These are phyloP conservation scores for Pheosia tremula DNA, from an alignment of 2,888 invertebrate species.

Conservation along the genomic window DNA sequence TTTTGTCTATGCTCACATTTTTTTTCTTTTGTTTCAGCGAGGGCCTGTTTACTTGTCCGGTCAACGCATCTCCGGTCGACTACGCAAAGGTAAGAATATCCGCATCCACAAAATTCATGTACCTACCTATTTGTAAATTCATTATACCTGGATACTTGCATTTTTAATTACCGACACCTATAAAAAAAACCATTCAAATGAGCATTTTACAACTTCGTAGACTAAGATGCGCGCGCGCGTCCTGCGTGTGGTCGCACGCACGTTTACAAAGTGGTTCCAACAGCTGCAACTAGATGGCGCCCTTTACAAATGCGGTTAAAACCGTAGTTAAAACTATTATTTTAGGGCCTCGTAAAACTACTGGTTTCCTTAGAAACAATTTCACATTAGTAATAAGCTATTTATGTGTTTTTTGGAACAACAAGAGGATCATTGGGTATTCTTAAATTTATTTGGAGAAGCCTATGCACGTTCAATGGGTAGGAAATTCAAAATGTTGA, in stretches of 20 bases:
- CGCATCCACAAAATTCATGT: not conserved
- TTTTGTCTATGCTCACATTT: too few species aligned
- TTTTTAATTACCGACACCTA: too few species aligned
- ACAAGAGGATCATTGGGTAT: not conserved
- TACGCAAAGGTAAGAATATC: slow-evolving; percentile 84
- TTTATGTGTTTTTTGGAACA: slow-evolving; percentile 26
- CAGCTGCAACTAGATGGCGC: slow-evolving; percentile 68
- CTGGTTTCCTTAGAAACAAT: slow-evolving; percentile 27
- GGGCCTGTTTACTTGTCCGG: slow-evolving; percentile 86
- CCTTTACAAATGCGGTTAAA: slow-evolving; percentile 42
- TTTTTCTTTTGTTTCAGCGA: slow-evolving; percentile 79
- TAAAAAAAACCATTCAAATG: slow-evolving; percentile 8
- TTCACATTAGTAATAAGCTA: slow-evolving; percentile 18
- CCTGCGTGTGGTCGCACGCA: slow-evolving; percentile 52
- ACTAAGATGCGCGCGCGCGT: not conserved
- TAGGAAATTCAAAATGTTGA: too few species aligned
- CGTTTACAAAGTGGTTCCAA: slow-evolving; percentile 44
- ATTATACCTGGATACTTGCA: too few species aligned
- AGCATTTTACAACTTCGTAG: not conserved
- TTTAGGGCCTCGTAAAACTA: slow-evolving; percentile 45
- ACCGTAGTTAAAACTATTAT: slow-evolving; percentile 24
- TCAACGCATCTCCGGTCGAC: slow-evolving; percentile 84
- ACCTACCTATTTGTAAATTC: too few species aligned
- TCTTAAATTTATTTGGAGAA: not conserved
- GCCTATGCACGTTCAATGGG: too few species aligned